phyloP scores from a whole-genome alignment of 2,888 invertebrate genomes.

The Homarus gammarus region DNA sequence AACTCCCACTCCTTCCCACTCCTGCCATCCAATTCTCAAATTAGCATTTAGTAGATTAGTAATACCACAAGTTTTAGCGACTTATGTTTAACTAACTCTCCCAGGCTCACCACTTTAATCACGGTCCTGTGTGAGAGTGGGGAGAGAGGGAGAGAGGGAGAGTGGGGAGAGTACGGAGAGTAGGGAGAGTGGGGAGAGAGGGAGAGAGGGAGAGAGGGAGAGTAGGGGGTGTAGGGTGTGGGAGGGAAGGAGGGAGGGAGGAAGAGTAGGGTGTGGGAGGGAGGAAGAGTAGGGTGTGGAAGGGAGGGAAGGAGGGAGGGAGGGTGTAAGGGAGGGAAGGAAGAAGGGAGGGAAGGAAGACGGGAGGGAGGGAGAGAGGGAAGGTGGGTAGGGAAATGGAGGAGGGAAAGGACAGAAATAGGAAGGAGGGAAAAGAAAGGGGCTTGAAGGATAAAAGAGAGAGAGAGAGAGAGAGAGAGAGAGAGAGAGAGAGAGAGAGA shows the following conservation, averaged over 20 bases:
- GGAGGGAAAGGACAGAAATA: neutral
- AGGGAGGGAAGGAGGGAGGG: neutral
- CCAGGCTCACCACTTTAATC: neutral
- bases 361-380: neutral
- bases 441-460: too few relatives aligned
- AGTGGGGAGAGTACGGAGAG: neutral
- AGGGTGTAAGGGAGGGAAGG: neutral
- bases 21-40: neutral
- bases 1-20: too few relatives aligned
- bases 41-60: constrained; percentile 2
- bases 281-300: neutral
- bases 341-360: neutral
- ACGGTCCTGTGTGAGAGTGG: neutral
- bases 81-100: neutral
- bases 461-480: neutral
- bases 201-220: neutral
- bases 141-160: neutral
- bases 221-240: too few relatives aligned
- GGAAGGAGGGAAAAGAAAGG: too few relatives aligned
- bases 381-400: neutral
- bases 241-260: too few relatives aligned
- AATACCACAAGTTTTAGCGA: neutral
- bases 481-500: neutral
- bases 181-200: neutral
- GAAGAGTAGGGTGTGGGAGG: too few relatives aligned